phyloP scores from a whole-genome alignment of 2,113 vertebrate genomes.

The Condylura cristata region DNA sequence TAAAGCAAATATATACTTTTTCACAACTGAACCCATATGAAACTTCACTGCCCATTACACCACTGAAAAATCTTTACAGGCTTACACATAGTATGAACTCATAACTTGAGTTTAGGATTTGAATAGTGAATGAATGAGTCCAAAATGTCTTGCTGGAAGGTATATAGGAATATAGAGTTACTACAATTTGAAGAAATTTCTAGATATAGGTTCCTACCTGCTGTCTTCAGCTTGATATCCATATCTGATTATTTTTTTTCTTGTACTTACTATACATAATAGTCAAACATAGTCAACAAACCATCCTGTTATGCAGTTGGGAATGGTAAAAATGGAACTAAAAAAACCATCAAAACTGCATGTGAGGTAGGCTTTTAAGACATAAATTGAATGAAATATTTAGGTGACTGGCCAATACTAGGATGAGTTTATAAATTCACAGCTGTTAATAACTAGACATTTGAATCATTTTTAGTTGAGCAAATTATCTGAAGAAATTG shows the following conservation, averaged over 20 bases:
- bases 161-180: not conserved
- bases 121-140: not conserved
- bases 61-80: not conserved
- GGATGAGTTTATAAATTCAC: slow-evolving; percentile 8
- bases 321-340: slow-evolving; percentile 26
- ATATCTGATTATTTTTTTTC: slow-evolving; percentile 8
- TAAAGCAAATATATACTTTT: not conserved
- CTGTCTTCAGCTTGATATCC: not conserved
- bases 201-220: not conserved
- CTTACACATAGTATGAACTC: not conserved
- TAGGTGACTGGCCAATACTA: not conserved
- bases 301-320: not conserved
- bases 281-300: not conserved
- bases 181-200: slow-evolving; percentile 39
- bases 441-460: not conserved
- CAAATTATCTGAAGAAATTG: slow-evolving; percentile 1
- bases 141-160: slow-evolving; percentile 17
- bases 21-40: not conserved
- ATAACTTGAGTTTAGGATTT: slow-evolving; percentile 19
- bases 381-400: slow-evolving; percentile 10
- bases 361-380: not conserved
- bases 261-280: not conserved
- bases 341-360: not conserved
- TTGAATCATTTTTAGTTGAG: not conserved
- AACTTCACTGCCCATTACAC: not conserved